Conservation (phyloP, 2,113 vertebrate genomes). For the Peromyscus maniculatus region DNA sequence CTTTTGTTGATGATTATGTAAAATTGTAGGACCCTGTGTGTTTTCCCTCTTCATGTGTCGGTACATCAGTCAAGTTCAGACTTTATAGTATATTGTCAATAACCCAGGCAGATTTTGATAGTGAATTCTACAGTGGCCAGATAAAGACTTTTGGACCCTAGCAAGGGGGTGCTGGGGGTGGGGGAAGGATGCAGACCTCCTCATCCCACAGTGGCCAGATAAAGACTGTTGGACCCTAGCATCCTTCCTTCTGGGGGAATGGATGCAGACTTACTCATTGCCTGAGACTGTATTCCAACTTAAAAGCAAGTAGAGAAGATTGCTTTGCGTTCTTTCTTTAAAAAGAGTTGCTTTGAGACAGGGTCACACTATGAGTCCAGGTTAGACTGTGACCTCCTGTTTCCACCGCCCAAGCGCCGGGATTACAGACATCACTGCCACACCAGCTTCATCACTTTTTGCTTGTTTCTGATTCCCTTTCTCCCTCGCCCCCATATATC, state of each 20-base stretch:
- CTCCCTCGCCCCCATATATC: too few species aligned
- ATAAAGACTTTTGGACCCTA: not conserved
- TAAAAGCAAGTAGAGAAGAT: conserved; percentile 39
- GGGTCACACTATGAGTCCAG: not conserved
- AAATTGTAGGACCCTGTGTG: not conserved
- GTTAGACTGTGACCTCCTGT: too few species aligned
- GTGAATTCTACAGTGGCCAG: not conserved
- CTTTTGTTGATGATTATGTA: not conserved
- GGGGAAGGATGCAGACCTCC: not conserved
- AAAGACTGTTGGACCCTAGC: not conserved
- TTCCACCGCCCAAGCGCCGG: too few species aligned
- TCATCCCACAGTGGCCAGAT: not conserved
- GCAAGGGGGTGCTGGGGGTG: not conserved
- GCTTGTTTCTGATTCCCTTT: not conserved
- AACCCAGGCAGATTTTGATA: not conserved
- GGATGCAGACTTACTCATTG: not conserved
- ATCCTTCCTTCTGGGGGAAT: too few species aligned
- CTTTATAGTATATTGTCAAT: conserved; percentile 8
- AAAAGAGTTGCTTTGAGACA: not conserved
- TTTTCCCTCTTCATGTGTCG: not conserved
- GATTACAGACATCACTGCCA: not conserved
- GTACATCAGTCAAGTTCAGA: not conserved
- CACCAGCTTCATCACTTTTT: not conserved
- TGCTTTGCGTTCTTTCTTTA: not conserved
- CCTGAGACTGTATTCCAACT: not conserved